Conservation (phyloP, 2,888 invertebrate species). For the Hesperia comma region DNA sequence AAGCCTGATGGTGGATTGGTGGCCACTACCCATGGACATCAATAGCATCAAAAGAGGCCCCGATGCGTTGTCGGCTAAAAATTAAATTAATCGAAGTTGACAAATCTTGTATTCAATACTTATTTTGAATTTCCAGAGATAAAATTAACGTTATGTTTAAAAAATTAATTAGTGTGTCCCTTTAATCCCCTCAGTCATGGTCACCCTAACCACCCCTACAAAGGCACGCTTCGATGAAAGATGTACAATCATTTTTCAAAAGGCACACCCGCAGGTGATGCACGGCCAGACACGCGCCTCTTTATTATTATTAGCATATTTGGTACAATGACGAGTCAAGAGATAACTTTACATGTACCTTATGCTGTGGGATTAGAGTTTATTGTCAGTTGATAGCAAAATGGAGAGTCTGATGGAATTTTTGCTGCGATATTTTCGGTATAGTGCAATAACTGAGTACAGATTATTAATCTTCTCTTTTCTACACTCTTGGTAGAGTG, state of each 20-base stretch:
- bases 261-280: conserved; percentile 73
- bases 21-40: too few species aligned
- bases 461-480: too few species aligned
- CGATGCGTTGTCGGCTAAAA: too few species aligned
- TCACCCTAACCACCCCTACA: conserved; percentile 23
- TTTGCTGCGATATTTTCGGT: background rate
- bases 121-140: too few species aligned
- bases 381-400: background rate
- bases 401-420: background rate
- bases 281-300: conserved; percentile 52
- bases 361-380: background rate
- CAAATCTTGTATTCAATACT: too few species aligned
- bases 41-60: too few species aligned
- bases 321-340: conserved; percentile 5
- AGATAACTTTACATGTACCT: background rate
- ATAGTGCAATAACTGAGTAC: too few species aligned
- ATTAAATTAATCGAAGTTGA: too few species aligned
- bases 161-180: conserved; percentile 4
- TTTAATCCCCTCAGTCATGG: background rate
- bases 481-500: too few species aligned
- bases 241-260: conserved; percentile 59
- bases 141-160: too few species aligned
- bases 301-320: conserved; percentile 48
- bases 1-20: too few species aligned
- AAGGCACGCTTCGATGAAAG: conserved; percentile 58